phyloP scores from a whole-genome alignment of 2,113 vertebrate genomes.

The Egretta garzetta region DNA sequence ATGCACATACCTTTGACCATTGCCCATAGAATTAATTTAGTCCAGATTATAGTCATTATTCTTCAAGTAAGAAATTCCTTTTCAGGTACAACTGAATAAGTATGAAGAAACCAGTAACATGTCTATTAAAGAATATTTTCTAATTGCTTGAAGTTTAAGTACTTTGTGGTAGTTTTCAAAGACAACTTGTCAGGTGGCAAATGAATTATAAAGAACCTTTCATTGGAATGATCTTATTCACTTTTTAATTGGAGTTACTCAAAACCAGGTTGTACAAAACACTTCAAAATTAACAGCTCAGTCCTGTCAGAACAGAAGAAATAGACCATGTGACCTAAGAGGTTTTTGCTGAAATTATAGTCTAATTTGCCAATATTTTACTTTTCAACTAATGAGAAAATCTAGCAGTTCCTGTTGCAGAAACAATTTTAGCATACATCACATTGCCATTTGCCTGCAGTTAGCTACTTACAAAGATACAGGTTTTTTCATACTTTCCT shows the following conservation, averaged over 20 bases:
- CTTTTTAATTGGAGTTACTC: constrained; percentile 1
- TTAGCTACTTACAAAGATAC: neutral
- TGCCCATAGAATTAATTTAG: neutral
- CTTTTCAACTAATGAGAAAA: constrained; percentile 28
- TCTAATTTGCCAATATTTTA: constrained; percentile 32
- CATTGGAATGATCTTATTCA: neutral
- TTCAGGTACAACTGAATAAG: neutral
- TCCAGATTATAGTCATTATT: neutral
- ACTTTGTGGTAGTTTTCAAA: neutral
- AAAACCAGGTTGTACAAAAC: neutral
- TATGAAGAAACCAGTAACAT: neutral
- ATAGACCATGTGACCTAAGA: neutral
- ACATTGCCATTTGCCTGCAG: neutral
- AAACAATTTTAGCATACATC: neutral
- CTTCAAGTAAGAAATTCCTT: neutral
- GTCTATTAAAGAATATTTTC: neutral
- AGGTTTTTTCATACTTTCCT: neutral
- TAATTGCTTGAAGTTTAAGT: neutral
- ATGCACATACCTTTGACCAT: neutral
- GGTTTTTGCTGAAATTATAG: neutral
- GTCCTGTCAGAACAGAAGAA: neutral
- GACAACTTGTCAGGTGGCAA: neutral
- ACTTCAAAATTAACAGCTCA: neutral
- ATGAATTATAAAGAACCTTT: neutral
- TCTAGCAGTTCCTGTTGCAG: neutral